Percentiles rank a stretch among this genome's conserved stretches.
phyloP scores from a whole-genome alignment of 2,888 invertebrate species.

The Anoncus sp. region DNA sequence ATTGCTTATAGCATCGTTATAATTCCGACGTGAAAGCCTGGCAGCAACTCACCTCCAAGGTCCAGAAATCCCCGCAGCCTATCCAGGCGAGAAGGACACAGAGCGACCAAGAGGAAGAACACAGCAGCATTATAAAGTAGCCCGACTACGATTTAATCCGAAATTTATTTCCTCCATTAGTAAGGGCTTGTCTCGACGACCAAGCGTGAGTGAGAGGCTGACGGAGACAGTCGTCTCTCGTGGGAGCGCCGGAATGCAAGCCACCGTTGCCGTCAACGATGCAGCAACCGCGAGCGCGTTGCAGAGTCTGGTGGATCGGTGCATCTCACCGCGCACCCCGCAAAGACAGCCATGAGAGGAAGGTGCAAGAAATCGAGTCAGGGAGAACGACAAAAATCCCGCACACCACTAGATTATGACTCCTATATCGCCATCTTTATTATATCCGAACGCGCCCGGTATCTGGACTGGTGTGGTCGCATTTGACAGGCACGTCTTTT shows the following conservation, averaged over 20 bases:
- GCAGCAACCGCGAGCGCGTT: constrained; percentile 32
- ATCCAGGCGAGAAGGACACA: constrained; percentile 38
- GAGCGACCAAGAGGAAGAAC: constrained; percentile 57
- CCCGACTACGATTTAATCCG: constrained; percentile 83
- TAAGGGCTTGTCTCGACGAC: constrained; percentile 82
- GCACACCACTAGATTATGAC: constrained; percentile 81
- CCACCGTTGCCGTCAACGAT: constrained; percentile 63
- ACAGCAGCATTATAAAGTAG: constrained; percentile 82
- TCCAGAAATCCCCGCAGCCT: constrained; percentile 31
- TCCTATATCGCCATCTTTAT: constrained; percentile 83
- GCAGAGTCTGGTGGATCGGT: constrained; percentile 62
- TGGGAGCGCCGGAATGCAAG: constrained; percentile 79
- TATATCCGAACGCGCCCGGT: constrained; percentile 76
- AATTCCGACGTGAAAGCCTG: constrained; percentile 35
- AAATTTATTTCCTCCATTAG: constrained; percentile 83
- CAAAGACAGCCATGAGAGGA: constrained; percentile 33
- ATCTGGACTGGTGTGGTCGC: constrained; percentile 72
- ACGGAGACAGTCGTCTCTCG: constrained; percentile 74
- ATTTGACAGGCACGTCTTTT: constrained; percentile 75
- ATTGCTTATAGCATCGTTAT: constrained; percentile 16
- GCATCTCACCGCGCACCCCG: constrained; percentile 65
- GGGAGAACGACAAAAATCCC: constrained; percentile 62
- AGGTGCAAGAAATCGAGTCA: constrained; percentile 37
- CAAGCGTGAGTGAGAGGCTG: constrained; percentile 81
- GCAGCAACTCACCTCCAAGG: constrained; percentile 51